Percentiles rank a stretch among this genome's conserved stretches.
phyloP scores from a whole-genome alignment of 2,797 vertebrate genomes.

The Florisuga fusca region DNA sequence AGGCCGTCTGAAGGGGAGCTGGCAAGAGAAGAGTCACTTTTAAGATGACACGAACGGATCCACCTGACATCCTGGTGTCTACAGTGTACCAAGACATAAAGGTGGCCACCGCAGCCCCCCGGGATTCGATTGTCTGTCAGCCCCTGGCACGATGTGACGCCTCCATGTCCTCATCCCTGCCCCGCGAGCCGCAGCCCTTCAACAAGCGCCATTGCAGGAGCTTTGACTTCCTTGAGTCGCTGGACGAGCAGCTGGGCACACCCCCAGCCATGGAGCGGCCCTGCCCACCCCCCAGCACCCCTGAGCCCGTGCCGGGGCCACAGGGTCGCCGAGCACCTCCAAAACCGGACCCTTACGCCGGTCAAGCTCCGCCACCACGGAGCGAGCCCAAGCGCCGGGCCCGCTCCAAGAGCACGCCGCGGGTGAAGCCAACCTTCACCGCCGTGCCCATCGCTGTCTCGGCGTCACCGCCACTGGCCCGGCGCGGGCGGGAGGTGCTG shows the following conservation, averaged over 20 bases:
- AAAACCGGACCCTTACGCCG: slow-evolving; percentile 80
- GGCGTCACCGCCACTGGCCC: slow-evolving; percentile 76
- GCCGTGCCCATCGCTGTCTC: slow-evolving; percentile 84
- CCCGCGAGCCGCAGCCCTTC: slow-evolving; percentile 85
- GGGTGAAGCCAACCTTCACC: slow-evolving; percentile 85
- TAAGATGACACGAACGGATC: slow-evolving; percentile 99
- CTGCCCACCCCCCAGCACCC: slow-evolving; percentile 78
- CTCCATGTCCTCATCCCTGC: slow-evolving; percentile 88
- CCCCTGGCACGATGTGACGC: slow-evolving; percentile 86
- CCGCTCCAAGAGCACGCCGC: slow-evolving; percentile 90
- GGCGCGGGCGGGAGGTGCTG: slow-evolving; percentile 81
- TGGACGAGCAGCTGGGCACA: slow-evolving; percentile 87
- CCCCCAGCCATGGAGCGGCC: slow-evolving; percentile 81
- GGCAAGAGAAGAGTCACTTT: slow-evolving; percentile 76
- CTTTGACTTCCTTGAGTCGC: slow-evolving; percentile 94
- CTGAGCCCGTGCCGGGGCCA: slow-evolving; percentile 81
- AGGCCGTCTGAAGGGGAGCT: slow-evolving; percentile 82
- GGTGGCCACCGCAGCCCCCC: slow-evolving; percentile 81
- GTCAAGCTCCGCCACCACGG: slow-evolving; percentile 74
- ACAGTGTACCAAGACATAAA: slow-evolving; percentile 92
- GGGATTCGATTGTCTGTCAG: slow-evolving; percentile 76
- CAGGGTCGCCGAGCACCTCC: slow-evolving; percentile 80
- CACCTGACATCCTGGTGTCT: slow-evolving; percentile 94
- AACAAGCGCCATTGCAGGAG: slow-evolving; percentile 98
- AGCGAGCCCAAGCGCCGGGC: slow-evolving; percentile 85